Evolutionary conservation across 2,888 invertebrate species (phyloP).

Genomic region (Drosophila borealis): DNA sequence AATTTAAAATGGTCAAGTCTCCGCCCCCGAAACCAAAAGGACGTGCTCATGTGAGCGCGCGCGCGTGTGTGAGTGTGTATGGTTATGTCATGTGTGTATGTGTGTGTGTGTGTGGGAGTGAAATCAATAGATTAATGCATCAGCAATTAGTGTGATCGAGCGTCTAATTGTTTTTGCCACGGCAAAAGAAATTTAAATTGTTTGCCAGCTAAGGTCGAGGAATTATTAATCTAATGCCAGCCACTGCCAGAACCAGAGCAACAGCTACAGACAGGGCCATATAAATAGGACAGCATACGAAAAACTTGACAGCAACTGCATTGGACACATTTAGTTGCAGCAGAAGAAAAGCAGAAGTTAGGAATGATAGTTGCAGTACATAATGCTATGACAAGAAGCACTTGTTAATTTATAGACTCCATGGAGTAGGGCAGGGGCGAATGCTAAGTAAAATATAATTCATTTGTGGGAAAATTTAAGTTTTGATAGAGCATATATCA

Average conservation of each 20-base stretch:
- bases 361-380: neutral
- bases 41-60: slow-evolving; percentile 23
- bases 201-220: slow-evolving; percentile 46
- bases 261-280: slow-evolving; percentile 20
- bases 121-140: slow-evolving; percentile 77
- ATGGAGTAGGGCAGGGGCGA: neutral
- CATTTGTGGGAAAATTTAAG: too few species aligned
- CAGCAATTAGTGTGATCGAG: slow-evolving; percentile 74
- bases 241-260: slow-evolving; percentile 22
- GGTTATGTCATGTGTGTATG: slow-evolving; percentile 4
- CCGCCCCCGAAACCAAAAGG: slow-evolving; percentile 15
- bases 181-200: slow-evolving; percentile 59
- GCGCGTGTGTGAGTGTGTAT: slow-evolving; percentile 17
- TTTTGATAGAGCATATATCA: too few species aligned
- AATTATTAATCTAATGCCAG: slow-evolving; percentile 65
- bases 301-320: slow-evolving; percentile 17
- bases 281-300: slow-evolving; percentile 1
- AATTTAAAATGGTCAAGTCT: slow-evolving; percentile 78
- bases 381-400: slow-evolving; percentile 6
- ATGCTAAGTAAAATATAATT: too few species aligned
- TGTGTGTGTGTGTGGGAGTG: slow-evolving; percentile 21
- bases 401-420: slow-evolving; percentile 1
- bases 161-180: slow-evolving; percentile 78
- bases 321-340: slow-evolving; percentile 25
- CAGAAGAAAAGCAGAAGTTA: slow-evolving; percentile 19